Percentiles rank a stretch among this genome's conserved stretches.
Evolutionary conservation across 2,888 invertebrate genomes (phyloP).

Genomic region (Drosophila meridionalis): DNA sequence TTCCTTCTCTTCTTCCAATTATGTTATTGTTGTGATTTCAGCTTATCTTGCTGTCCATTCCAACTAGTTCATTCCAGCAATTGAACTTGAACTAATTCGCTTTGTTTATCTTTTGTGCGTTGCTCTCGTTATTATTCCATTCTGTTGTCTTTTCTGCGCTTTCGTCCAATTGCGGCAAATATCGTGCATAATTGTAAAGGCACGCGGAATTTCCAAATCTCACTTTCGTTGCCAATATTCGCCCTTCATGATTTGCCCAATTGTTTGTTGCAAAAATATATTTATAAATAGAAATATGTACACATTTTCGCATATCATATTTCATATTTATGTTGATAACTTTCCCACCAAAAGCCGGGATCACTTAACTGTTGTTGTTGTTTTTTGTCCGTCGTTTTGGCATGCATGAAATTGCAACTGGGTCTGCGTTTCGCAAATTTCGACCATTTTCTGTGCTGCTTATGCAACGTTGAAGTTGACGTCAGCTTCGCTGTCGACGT

Average conservation of each 20-base stretch:
- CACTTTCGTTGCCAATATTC: conserved; percentile 32
- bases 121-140: background rate
- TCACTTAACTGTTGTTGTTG: conserved; percentile 37
- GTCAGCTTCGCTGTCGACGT: conserved; percentile 10
- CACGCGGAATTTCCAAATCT: conserved; percentile 68
- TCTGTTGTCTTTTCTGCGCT: conserved; percentile 8
- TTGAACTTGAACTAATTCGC: conserved; percentile 38
- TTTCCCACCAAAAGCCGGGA: conserved; percentile 47
- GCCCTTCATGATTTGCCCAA: conserved; percentile 56
- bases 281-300: conserved; percentile 14
- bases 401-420: conserved; percentile 79
- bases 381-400: conserved; percentile 39
- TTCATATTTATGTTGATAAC: conserved; percentile 39
- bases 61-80: background rate
- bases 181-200: conserved; percentile 64
- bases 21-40: background rate
- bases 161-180: conserved; percentile 48
- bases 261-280: conserved; percentile 32
- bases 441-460: conserved; percentile 68
- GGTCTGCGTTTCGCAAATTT: conserved; percentile 78
- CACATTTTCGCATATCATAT: conserved; percentile 16
- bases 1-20: background rate
- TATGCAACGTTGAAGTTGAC: conserved; percentile 55
- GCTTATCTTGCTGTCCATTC: background rate
- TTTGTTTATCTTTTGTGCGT: background rate